Evolutionary conservation across 2,113 vertebrate genomes (phyloP), one percentile per base, ranked within the genome.

Genomic region (Phycodurus eques): DNA sequence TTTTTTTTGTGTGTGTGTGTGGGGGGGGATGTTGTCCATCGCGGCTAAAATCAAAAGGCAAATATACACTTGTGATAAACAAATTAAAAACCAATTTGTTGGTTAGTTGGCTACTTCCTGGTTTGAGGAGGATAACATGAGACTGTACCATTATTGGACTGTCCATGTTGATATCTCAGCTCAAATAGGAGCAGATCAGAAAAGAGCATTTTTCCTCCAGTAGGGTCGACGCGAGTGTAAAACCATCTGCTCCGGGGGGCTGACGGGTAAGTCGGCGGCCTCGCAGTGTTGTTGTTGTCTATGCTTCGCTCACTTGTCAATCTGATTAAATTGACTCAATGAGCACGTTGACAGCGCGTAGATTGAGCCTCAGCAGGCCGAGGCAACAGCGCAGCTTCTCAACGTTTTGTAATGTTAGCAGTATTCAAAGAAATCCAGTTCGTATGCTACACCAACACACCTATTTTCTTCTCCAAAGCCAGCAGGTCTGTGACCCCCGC

Each of bases 201-300:
- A 33, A n/a, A 75, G 54, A 17, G 11, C 19, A 31, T 77, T 82
- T 74, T 46, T 71, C 67, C 75, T 5, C 39, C 59, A 35, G 65
- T 27, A 65, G 67, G 68, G 35, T 76, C 62, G 61, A 59, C 74
- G 73, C 70, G 69, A 88, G 74, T 78, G 71, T 73, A 80, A 82
- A 88, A 87, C 77, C 83, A 87, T 81, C 81, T 87, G 88, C 73
- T 82, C 46, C 67, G 4, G 39, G 59, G 8, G 71, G 70, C 74
- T 89, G 85, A 88, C 81, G 78, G 78, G 74, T 87, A 88, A 84
- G 56, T 71, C 83, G 27, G 27, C 84, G 78, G 71, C 8, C 67
- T 62, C 61, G 46, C 72, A 65, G 79, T 51, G 61, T 83, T 84
- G 7, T 56, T 22, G 54, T 56, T 33, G 68, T 80, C 70, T 84